A percentile compares a stretch with the other conserved stretches of the same genome.
Evolutionary conservation across 2,888 invertebrate genomes (phyloP).

Genomic region (Parnassius apollo): DNA sequence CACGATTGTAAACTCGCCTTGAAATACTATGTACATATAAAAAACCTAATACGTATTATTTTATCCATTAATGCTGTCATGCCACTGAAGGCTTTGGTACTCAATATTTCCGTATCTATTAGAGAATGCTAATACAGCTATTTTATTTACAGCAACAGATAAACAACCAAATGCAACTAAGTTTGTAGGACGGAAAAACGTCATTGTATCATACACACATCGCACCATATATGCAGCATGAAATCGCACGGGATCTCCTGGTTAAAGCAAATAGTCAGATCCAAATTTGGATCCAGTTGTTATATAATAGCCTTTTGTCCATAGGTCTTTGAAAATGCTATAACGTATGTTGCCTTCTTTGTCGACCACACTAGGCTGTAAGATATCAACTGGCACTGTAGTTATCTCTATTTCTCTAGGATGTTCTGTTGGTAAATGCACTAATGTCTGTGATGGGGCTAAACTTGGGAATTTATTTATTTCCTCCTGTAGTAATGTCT

Average conservation of each 20-base stretch:
- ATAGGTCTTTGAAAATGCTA: slow-evolving; percentile 89
- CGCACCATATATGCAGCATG: slow-evolving; percentile 90
- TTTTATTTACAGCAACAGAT: slow-evolving; percentile 89
- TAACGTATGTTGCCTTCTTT: slow-evolving; percentile 73
- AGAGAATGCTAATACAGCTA: slow-evolving; percentile 84
- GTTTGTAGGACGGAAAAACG: slow-evolving; percentile 73
- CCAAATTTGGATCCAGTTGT: slow-evolving; percentile 95
- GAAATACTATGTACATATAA: too few species aligned
- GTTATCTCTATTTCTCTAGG: slow-evolving; percentile 47
- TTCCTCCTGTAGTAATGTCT: slow-evolving; percentile 84
- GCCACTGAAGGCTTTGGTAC: slow-evolving; percentile 83
- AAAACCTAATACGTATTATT: neutral
- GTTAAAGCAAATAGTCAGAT: slow-evolving; percentile 94
- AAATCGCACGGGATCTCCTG: slow-evolving; percentile 90
- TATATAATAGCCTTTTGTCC: slow-evolving; percentile 89
- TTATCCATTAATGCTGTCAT: slow-evolving; percentile 54
- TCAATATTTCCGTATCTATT: slow-evolving; percentile 61
- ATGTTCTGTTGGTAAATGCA: slow-evolving; percentile 86
- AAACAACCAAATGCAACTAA: slow-evolving; percentile 86
- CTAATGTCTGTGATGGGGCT: slow-evolving; percentile 81
- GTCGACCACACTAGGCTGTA: slow-evolving; percentile 71
- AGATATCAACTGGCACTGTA: slow-evolving; percentile 43
- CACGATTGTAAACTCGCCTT: too few species aligned
- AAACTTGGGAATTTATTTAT: slow-evolving; percentile 83
- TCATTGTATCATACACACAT: slow-evolving; percentile 79